phyloP scores from a whole-genome alignment of 1,140 invertebrate species.

The Odontomachus brunneus region DNA sequence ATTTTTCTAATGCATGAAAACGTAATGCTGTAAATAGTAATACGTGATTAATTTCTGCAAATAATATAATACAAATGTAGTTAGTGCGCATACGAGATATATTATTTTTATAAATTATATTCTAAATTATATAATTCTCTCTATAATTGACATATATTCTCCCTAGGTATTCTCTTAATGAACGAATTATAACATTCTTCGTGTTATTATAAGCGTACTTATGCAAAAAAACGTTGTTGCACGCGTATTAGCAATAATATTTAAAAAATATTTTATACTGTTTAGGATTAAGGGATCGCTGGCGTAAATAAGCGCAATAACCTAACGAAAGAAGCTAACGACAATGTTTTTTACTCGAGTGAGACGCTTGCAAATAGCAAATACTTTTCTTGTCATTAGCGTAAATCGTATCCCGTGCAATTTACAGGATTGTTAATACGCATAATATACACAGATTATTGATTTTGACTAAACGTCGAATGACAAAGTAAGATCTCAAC shows the following conservation, averaged over 20 bases:
- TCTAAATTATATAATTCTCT: constrained; percentile 19
- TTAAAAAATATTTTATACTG: constrained; percentile 22
- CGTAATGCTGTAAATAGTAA: too few species aligned
- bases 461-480: constrained; percentile 58
- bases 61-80: too few species aligned
- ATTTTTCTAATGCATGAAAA: too few species aligned
- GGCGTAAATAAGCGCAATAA: background rate
- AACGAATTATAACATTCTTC: background rate
- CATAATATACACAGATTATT: constrained; percentile 68
- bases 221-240: background rate
- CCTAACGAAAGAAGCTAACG: background rate
- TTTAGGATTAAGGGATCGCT: constrained; percentile 35
- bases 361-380: constrained; percentile 41
- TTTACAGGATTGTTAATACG: constrained; percentile 62
- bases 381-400: constrained; percentile 49
- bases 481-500: too few species aligned
- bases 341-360: constrained; percentile 44
- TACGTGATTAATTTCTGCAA: too few species aligned
- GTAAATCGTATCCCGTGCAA: constrained; percentile 40
- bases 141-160: background rate
- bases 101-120: constrained; percentile 50
- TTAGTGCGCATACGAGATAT: background rate
- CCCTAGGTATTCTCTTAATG: background rate
- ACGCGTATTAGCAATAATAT: constrained; percentile 10
- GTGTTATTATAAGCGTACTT: constrained; percentile 1